These are phyloP conservation scores for Sebastes aleutianus DNA, from an alignment of 2,797 vertebrate genomes.

Conservation along the genomic window DNA sequence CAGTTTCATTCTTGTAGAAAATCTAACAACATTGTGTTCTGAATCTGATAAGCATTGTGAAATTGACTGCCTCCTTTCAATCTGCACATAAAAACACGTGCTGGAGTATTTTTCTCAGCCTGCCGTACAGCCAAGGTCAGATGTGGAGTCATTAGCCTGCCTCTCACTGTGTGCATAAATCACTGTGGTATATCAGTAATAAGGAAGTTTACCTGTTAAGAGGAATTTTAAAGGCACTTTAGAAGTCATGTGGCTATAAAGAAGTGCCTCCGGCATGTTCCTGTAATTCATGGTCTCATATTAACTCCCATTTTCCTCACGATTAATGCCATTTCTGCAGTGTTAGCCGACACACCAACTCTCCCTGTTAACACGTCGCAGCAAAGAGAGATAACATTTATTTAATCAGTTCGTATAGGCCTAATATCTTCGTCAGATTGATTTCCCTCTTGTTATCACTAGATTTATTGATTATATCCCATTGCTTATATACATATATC, in stretches of 20 bases:
- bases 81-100: slow-evolving; percentile 44
- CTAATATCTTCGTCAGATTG: neutral
- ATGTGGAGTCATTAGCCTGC: slow-evolving; percentile 52
- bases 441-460: neutral
- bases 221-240: slow-evolving; percentile 70
- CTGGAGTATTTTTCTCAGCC: slow-evolving; percentile 41
- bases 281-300: slow-evolving; percentile 77
- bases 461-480: neutral
- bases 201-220: slow-evolving; percentile 80
- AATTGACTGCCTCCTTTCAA: slow-evolving; percentile 29
- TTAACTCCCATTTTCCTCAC: slow-evolving; percentile 77
- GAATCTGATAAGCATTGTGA: slow-evolving; percentile 10
- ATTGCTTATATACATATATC: neutral
- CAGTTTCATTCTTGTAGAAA: neutral
- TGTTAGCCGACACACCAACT: neutral
- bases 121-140: slow-evolving; percentile 73
- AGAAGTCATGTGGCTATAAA: slow-evolving; percentile 70
- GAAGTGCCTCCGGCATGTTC: slow-evolving; percentile 77
- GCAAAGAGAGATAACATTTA: slow-evolving; percentile 10
- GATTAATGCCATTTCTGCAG: slow-evolving; percentile 37
- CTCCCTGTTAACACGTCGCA: slow-evolving; percentile 5
- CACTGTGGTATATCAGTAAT: slow-evolving; percentile 74
- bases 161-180: slow-evolving; percentile 70
- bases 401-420: slow-evolving; percentile 8
- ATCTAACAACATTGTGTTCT: neutral